phyloP scores from a whole-genome alignment of 2,888 invertebrate genomes.

The Pristionchus maxplancki region DNA sequence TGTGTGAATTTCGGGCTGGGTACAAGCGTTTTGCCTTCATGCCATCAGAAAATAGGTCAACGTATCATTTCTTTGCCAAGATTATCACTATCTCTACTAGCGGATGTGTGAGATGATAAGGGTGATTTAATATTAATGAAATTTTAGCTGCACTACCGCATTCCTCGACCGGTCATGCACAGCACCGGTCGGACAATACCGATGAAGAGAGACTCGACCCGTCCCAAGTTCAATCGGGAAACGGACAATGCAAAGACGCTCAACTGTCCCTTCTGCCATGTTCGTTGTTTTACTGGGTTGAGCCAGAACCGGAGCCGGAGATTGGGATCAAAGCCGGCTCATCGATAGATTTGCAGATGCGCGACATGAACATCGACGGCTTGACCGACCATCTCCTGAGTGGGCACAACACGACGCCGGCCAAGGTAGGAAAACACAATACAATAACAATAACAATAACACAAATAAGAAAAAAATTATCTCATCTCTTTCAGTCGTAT shows the following conservation, averaged over 20 bases:
- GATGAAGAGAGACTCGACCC: not conserved
- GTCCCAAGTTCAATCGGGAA: not conserved
- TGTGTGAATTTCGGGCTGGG: too few relatives aligned
- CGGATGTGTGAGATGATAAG: too few relatives aligned
- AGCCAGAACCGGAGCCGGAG: too few relatives aligned
- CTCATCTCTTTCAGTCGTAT: not conserved
- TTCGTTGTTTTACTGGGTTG: not conserved
- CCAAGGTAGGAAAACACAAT: not conserved
- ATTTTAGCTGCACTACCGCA: too few relatives aligned
- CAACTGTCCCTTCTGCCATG: not conserved
- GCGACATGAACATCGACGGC: not conserved
- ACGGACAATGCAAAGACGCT: not conserved
- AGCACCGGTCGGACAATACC: not conserved
- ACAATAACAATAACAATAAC: too few relatives aligned
- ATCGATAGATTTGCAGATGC: not conserved
- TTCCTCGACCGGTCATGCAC: not conserved
- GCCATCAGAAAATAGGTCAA: too few relatives aligned
- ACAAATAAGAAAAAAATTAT: too few relatives aligned
- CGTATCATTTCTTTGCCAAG: too few relatives aligned
- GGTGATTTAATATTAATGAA: too few relatives aligned
- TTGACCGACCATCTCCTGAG: not conserved
- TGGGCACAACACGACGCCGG: not conserved
- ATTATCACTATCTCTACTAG: not conserved
- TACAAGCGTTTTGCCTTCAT: too few relatives aligned
- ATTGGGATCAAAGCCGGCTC: too few relatives aligned